Evolutionary conservation across 2,113 vertebrate species (phyloP).

Genomic region (Todiramphus saurophagus): DNA sequence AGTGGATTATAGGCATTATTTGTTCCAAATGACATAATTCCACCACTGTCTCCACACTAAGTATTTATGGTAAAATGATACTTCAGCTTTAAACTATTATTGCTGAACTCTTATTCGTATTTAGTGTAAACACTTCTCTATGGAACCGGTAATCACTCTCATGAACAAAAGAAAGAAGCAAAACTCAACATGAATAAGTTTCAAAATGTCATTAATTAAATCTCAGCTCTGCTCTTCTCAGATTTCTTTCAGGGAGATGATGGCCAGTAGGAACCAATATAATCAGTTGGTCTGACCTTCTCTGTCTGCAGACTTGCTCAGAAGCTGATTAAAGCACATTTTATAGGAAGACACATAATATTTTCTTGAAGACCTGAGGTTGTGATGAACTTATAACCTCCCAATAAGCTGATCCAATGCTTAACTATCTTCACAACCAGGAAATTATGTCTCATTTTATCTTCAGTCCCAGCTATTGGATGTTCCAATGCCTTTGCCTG

Average conservation of each 20-base stretch:
- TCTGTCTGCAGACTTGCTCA: background rate
- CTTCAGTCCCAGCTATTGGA: background rate
- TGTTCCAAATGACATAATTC: conserved; percentile 42
- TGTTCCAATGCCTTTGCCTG: background rate
- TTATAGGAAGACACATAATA: background rate
- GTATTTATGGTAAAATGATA: conserved; percentile 44
- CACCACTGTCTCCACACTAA: conserved; percentile 8
- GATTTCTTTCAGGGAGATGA: background rate
- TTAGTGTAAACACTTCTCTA: conserved; percentile 18
- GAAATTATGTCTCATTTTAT: background rate
- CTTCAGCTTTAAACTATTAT: conserved; percentile 23
- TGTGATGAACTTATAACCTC: background rate
- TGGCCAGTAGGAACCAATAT: background rate
- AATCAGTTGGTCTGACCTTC: background rate
- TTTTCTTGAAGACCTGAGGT: background rate
- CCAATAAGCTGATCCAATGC: background rate
- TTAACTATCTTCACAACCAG: background rate
- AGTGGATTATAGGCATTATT: conserved; percentile 33
- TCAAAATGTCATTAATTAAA: conserved; percentile 3
- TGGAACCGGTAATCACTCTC: background rate
- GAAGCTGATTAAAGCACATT: background rate
- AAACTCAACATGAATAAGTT: background rate
- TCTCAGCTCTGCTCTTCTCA: background rate
- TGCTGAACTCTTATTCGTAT: background rate
- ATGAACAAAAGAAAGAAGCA: background rate